Evolutionary conservation across 2,888 invertebrate species (phyloP).

Genomic region (Microplitis deprimator): DNA sequence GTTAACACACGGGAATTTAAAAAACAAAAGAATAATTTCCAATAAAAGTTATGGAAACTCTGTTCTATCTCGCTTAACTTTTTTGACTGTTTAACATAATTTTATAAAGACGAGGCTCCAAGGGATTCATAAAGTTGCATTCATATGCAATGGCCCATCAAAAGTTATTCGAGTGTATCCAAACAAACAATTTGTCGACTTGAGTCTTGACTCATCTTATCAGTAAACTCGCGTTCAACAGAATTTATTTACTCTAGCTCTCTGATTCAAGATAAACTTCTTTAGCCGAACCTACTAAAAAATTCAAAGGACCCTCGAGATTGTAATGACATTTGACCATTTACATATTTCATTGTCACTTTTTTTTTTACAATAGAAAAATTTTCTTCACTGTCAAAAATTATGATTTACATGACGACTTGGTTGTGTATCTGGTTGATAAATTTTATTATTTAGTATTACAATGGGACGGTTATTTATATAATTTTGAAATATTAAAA

Average conservation of each 20-base stretch:
- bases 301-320: constrained; percentile 10
- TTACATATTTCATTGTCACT: neutral
- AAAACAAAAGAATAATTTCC: too few species aligned
- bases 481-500: neutral
- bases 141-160: neutral
- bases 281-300: neutral
- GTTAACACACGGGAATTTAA: too few species aligned
- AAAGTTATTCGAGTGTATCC: neutral
- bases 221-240: neutral
- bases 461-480: neutral
- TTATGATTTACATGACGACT: neutral
- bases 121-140: neutral
- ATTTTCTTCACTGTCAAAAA: neutral
- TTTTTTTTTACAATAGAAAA: neutral
- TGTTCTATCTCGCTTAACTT: constrained; percentile 7
- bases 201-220: neutral
- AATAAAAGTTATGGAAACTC: constrained; percentile 4
- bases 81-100: constrained; percentile 28
- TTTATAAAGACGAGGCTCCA: constrained; percentile 16
- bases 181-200: constrained; percentile 5
- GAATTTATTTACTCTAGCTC: neutral
- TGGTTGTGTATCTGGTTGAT: too few species aligned
- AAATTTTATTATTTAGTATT: too few species aligned
- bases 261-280: constrained; percentile 6
- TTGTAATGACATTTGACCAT: neutral